Base-by-base conservation (phyloP, 2,797 vertebrate genomes). In the Sebastes diaconus region DNA sequence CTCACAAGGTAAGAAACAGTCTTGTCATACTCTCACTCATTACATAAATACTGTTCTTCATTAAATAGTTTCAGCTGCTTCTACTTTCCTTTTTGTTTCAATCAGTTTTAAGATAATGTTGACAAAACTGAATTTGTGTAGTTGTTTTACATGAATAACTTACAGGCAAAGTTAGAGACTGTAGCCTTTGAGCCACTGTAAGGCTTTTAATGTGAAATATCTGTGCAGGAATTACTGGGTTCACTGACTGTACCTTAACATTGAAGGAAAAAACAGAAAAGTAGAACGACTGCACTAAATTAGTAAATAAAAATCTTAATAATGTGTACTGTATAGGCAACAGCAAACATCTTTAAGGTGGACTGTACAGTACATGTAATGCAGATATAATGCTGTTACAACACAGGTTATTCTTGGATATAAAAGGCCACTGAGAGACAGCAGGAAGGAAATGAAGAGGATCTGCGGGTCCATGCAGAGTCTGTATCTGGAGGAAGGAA, bases 361-460 rank as follows among this genome's bases (percentile, higher is more conserved):
- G 32, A 50, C 75, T 75, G 8, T 60, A 46, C 50, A 30, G 12
- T 60, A 46, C 50, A 36, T 58, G 32, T 77, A 81, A 79, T 79
- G 61, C 65, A 75, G 36, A 83, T 27, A 46, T 72, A 75, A 52
- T 75, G 32, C 66, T 71, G 18, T 58, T 10, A 50, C 30, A 55
- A 67, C 22, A 67, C 58, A 58, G 59, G 58, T 29, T 73, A 34
- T 72, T 66, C 22, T 73, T 10, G 36, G 30, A 63, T 72, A 29
- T 69, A 12, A 85, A 73, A 66, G 58, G 61, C 25, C 29, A 58
- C 16, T 9, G 60, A 73, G 46, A 77, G 32, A 74, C 66, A 71
- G 57, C 52, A 50, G 64, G 67, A 46, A 67, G 68, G 73, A 75
- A 61, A 75, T 39, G 72, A 77, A 50, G 65, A 27, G 76, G 66